Evolutionary conservation across 64 coral and sea anemone genomes (phyloP).

Genomic region (Montipora cactus): DNA sequence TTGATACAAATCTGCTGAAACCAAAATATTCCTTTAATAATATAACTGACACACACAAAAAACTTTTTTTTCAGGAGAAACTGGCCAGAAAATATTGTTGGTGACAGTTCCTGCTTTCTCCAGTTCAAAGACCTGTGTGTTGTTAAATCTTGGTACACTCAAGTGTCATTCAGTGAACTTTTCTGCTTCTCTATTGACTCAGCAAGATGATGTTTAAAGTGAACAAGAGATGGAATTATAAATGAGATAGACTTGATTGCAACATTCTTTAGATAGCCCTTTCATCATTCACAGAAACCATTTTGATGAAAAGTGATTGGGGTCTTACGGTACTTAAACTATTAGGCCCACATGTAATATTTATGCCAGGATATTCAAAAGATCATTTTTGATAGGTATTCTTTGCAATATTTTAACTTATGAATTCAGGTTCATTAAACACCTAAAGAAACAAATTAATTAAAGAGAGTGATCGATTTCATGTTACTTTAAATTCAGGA

Average conservation of each 20-base stretch:
- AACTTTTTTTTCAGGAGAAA: conserved; percentile 61
- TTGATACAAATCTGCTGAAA: too few relatives aligned
- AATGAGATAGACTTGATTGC: neutral
- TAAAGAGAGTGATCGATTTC: too few relatives aligned
- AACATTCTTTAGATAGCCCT: too few relatives aligned
- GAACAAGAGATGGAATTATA: conserved; percentile 36
- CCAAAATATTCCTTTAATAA: too few relatives aligned
- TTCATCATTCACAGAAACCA: too few relatives aligned
- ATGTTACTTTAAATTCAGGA: too few relatives aligned
- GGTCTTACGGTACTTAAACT: too few relatives aligned
- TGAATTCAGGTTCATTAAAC: neutral
- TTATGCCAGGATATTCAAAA: too few relatives aligned
- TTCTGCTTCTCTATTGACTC: conserved; percentile 14
- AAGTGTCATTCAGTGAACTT: conserved; percentile 65
- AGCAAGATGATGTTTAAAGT: neutral
- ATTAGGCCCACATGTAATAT: too few relatives aligned
- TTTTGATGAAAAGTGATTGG: too few relatives aligned
- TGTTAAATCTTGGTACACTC: conserved; percentile 78
- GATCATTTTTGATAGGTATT: too few relatives aligned
- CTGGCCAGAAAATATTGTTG: conserved; percentile 76
- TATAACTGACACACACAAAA: neutral
- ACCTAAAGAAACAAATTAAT: neutral
- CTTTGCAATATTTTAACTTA: too few relatives aligned
- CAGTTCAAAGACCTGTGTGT: conserved; percentile 69
- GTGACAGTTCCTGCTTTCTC: conserved; percentile 85